Evolutionary conservation across 2,113 vertebrate species (phyloP), one percentile per base, ranked within the genome.

Genomic region (Odobenus rosmarus): DNA sequence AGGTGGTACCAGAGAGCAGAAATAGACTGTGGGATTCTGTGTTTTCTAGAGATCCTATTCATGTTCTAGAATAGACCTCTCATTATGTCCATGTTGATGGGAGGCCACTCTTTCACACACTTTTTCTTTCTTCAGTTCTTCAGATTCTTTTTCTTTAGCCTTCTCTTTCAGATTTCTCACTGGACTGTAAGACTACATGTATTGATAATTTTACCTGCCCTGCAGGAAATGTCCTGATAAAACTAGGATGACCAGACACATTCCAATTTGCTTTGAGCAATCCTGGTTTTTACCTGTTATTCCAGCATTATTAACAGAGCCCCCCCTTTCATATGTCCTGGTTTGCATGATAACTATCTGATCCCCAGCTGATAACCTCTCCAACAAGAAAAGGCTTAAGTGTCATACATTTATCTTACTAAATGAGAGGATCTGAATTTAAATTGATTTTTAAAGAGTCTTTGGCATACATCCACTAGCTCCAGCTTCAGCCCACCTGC

Each of bases 361-460:
- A 84, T 92, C 69, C 51, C 89, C 51, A 61, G 4, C 42, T 92
- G 77, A 79, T 89, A 84, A 89, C 53, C 36, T 92, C 76, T 88
- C 59, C 42, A 71, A 55, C 69, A 62, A 84, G 69, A 88, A 77
- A 88, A 61, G n/a, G 46, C 93, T 84, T 61, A 77, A 88, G 42
- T 5, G 42, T 82, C 39, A 4, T 69, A 69, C 76, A 4, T 59
- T 19, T n/a, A 51, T 92, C 76, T 69, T 83, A 69, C 39, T 76
- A 87, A 64, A 76, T 76, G 51, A 92, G 77, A 96, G 67, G 57
- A 77, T 71, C 85, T 72, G 71, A 95, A 95, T 95, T 97, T 72
- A 74, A 71, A 77, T 76, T 87, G 16, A 46, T 64, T 88, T 77
- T 69, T 46, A 39, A 87, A 84, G 81, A 80, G 11, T 89, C 64